Evolutionary conservation across 1,140 invertebrate species (phyloP), one percentile per base, ranked within the genome.

Genomic region (Mercenaria mercenaria): DNA sequence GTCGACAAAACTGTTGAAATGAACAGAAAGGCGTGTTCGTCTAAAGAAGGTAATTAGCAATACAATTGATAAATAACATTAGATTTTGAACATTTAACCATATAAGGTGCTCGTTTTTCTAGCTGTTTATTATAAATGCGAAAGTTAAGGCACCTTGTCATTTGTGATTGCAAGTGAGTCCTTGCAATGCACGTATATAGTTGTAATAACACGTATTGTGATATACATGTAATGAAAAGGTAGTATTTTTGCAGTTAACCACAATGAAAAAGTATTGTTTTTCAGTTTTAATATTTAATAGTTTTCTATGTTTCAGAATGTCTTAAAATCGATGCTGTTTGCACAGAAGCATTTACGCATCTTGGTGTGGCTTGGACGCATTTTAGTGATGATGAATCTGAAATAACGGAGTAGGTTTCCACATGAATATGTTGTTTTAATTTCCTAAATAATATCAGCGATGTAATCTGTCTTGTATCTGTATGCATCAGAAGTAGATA

Each of bases 301-400:
- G n/a, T n/a, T n/a, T n/a, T n/a, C n/a, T n/a, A n/a, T n/a, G 41
- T 88, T 91, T 34, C 79, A 90, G 87, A 90, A 34, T 92, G 89
- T 69, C 3, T 1, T 23, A 61, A 72, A 18, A 87, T 92, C 11
- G 91, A 92, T 79, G 88, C 90, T 13, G 67, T 69, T 13, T 92
- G 91, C 50, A 88, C 87, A 47, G 84, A 91, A 50, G 86, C 91
- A 13, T 39, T 92, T 8, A 90, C 87, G 18, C 39, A 52, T 6
- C 50, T 92, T 6, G 18, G 47, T 0, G 85, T 91, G 8, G 90
- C 91, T 18, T 92, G 91, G 91, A 50, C 83, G 8, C 52, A 76
- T 2, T 91, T 92, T 52, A 77, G 39, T 18, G 91, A 92, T 61
- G 59, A 69, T 32, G 90, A 92, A 77, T 91, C 90, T 4, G 69